Evolutionary conservation across 1,140 invertebrate species (phyloP).

Genomic region (Cyrtorhinus lividipennis): DNA sequence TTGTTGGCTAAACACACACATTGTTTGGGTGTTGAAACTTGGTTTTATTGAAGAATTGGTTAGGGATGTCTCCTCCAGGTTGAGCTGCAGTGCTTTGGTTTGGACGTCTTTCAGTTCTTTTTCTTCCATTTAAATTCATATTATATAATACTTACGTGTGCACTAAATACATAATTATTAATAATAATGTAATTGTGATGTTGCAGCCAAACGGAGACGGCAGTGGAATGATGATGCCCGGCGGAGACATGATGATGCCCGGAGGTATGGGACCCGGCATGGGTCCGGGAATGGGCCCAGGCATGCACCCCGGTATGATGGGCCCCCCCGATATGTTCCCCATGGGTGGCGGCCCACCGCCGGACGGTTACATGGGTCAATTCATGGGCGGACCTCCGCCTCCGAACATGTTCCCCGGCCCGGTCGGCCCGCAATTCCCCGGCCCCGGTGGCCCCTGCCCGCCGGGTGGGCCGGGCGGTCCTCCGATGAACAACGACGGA

Average conservation of each 20-base stretch:
- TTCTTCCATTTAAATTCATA: too few species aligned
- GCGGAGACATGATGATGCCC: not conserved
- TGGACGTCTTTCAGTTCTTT: too few species aligned
- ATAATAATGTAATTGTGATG: not conserved
- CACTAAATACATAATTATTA: not conserved
- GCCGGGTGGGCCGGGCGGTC: not conserved
- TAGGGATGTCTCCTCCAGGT: too few species aligned
- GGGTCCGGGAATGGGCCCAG: not conserved
- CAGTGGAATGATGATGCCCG: constrained; percentile 1
- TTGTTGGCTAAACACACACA: too few species aligned
- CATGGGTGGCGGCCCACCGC: constrained; percentile 7
- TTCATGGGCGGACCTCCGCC: not conserved
- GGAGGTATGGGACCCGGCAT: not conserved
- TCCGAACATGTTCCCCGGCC: not conserved
- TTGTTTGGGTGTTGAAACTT: too few species aligned
- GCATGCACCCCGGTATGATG: constrained; percentile 17
- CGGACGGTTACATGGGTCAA: constrained; percentile 6
- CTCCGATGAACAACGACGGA: not conserved
- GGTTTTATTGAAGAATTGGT: too few species aligned
- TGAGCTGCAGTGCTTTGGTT: too few species aligned
- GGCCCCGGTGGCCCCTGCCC: not conserved
- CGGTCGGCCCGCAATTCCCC: not conserved
- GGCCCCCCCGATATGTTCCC: constrained; percentile 17
- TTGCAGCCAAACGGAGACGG: constrained; percentile 6
- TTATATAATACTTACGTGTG: not conserved